These are phyloP conservation scores for Drosophila trapezifrons DNA, from an alignment of 1,140 invertebrate species.

Conservation along the genomic window DNA sequence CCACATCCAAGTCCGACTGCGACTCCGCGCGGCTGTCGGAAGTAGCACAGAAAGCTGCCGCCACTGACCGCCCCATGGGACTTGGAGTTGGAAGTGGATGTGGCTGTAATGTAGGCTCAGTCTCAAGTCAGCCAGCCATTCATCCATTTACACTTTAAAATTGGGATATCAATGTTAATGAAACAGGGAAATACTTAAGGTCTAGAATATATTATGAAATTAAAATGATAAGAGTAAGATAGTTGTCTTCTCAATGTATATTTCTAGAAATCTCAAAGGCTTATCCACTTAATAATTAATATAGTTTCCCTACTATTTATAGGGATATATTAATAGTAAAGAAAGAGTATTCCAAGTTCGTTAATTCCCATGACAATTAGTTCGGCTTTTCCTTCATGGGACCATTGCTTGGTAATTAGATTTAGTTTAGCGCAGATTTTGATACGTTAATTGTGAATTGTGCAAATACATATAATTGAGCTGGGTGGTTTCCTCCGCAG, in stretches of 20 bases:
- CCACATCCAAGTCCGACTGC: conserved; percentile 4
- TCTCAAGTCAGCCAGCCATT: conserved; percentile 2
- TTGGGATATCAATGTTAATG: not conserved
- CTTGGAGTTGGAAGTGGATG: conserved; percentile 4
- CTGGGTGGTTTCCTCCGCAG: conserved; percentile 24
- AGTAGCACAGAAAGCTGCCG: conserved; percentile 45
- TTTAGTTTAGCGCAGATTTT: conserved; percentile 79
- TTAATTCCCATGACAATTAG: not conserved
- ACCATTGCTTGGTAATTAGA: conserved; percentile 62
- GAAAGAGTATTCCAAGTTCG: conserved; percentile 8
- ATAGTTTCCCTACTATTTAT: no score
- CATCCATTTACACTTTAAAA: not conserved
- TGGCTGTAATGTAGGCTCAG: conserved; percentile 35
- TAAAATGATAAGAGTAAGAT: no score
- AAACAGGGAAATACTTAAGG: not conserved
- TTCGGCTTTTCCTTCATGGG: conserved; percentile 8
- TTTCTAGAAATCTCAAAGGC: no score
- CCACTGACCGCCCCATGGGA: conserved; percentile 41
- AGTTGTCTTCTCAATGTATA: no score
- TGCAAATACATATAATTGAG: conserved; percentile 77
- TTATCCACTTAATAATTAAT: no score
- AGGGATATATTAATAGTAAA: no score
- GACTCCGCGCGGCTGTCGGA: conserved; percentile 34
- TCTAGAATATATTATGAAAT: no score
- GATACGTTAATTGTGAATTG: conserved; percentile 80